Evolutionary conservation across 2,888 invertebrate genomes (phyloP), one percentile per base, ranked within the genome.

Genomic region (Blastobasis lacticolella): DNA sequence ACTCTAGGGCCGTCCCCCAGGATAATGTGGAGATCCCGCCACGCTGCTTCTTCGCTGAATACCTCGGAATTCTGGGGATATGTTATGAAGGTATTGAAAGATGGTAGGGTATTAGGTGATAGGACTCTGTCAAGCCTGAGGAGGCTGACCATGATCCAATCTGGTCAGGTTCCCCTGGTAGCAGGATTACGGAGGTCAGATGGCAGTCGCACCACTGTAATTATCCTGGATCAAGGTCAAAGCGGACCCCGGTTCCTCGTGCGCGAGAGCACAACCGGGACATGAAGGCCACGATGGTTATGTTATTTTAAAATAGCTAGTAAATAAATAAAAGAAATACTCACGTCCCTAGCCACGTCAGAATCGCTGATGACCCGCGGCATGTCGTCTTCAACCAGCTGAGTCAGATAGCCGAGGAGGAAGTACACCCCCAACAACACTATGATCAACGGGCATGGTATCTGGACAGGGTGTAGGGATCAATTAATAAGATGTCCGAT

Each of bases 31-130:
- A 88, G 58, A 58, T 81, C 79, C 0, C 61, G 54, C 53, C 61
- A 62, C 0, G 86, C 82, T 0, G 67, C 55, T 49, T 80, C 81
- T 50, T 88, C 87, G 51, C 83, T 82, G 62, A 86, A 86, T 5
- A 60, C 64, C 38, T 67, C 62, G 6, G 69, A 57, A 49, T 70
- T 67, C 85, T 84, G 4, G 58, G 63, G 40, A 43, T 45, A 9
- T 23, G 23, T 23, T 1, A 23, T 23, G 23, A 3, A 23, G 23
- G 23, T 23, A 23, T 23, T 23, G 23, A 3, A 23, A 23, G 23
- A 23, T 23, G 23, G 23, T 23, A 23, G n/a, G 23, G 23, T 23
- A 23, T 23, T 23, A 23, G 23, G 3, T 23, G 23, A 3, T 23
- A 23, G 23, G 23, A 23, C 23, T 23, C 23, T 23, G 23, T 23